A percentile compares a stretch with the other conserved stretches of the same genome.
Evolutionary conservation across 2,113 vertebrate genomes (phyloP).

Genomic region (Ivindomyrus marchei): DNA sequence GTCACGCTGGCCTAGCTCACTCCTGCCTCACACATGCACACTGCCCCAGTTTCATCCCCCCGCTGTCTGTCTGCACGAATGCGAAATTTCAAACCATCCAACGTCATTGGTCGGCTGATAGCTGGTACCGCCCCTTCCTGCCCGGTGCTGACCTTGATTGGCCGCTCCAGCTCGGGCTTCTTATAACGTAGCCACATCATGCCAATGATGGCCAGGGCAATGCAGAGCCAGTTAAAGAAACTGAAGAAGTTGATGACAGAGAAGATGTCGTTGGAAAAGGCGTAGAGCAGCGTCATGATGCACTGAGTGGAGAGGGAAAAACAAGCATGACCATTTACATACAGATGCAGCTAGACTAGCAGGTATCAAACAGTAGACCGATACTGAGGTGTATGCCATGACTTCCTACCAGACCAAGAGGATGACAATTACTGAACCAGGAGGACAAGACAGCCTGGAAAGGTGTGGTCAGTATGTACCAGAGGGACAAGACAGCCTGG

Average conservation of each 20-base stretch:
- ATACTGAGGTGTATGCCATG: background rate
- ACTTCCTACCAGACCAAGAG: background rate
- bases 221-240: constrained; percentile 99
- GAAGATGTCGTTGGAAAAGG: constrained; percentile 92
- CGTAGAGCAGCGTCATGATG: constrained; percentile 88
- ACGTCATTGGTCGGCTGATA: background rate
- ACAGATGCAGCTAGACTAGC: background rate
- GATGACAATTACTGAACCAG: background rate
- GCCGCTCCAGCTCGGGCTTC: constrained; percentile 84
- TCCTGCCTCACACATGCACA: background rate
- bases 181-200: constrained; percentile 96
- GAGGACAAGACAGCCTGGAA: background rate
- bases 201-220: constrained; percentile 87
- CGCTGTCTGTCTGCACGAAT: background rate
- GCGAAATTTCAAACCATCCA: background rate
- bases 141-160: constrained; percentile 77
- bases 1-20: background rate
- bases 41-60: background rate
- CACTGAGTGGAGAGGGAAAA: constrained; percentile 63
- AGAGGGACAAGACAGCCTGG: background rate
- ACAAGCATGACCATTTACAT: background rate
- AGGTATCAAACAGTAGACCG: background rate
- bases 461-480: background rate
- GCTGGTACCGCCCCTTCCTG: background rate
- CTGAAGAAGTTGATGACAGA: constrained; percentile 99